Evolutionary conservation across 2,888 invertebrate species (phyloP).

Genomic region (Eupithecia dodoneata): DNA sequence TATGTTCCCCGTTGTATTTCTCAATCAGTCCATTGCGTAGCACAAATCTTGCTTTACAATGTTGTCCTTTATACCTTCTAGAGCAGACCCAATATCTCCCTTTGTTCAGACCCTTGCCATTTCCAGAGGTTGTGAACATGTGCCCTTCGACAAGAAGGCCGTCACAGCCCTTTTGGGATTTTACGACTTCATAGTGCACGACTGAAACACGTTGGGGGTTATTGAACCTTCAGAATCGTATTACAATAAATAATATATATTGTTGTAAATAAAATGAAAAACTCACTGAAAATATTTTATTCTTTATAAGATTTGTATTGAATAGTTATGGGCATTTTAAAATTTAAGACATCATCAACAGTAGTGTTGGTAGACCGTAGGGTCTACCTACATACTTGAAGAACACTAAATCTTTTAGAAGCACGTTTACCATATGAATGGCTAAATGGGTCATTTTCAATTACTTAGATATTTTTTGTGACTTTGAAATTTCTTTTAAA

Average conservation of each 20-base stretch:
- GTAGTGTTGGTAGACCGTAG: too few relatives aligned
- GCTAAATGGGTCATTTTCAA: not conserved
- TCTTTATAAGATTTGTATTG: not conserved
- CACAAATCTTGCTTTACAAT: constrained; percentile 34
- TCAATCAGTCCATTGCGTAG: constrained; percentile 29
- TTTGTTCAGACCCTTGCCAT: constrained; percentile 20
- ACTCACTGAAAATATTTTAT: not conserved
- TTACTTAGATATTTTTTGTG: too few relatives aligned
- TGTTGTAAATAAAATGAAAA: not conserved
- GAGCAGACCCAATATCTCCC: constrained; percentile 35
- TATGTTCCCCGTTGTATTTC: constrained; percentile 31
- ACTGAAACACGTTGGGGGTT: constrained; percentile 22
- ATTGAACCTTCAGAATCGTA: not conserved
- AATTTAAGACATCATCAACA: not conserved
- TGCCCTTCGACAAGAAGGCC: constrained; percentile 31
- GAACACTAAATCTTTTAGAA: not conserved
- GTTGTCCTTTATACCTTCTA: constrained; percentile 24
- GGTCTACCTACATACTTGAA: not conserved
- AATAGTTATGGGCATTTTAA: not conserved
- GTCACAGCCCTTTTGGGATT: constrained; percentile 35
- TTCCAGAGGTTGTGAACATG: constrained; percentile 27
- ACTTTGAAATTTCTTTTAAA: too few relatives aligned
- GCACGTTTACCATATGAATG: not conserved
- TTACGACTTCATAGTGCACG: constrained; percentile 31
- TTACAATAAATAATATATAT: not conserved